These are phyloP conservation scores for Lordiphosa stackelbergi DNA, from an alignment of 1,140 invertebrate genomes.

Conservation along the genomic window DNA sequence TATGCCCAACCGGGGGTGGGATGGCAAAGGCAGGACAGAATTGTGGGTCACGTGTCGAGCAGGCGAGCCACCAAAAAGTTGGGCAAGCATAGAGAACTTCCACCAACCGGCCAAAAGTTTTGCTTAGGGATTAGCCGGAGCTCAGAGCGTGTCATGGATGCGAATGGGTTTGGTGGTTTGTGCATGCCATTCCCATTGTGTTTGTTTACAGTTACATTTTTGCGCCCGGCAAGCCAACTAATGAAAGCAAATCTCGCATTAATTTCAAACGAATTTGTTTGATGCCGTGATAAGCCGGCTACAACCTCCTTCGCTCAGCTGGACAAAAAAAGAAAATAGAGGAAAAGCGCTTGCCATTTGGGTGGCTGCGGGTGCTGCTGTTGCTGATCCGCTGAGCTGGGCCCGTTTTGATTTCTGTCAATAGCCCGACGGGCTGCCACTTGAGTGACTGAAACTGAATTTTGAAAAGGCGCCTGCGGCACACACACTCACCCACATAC, in stretches of 20 bases:
- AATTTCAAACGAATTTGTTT: conserved; percentile 77
- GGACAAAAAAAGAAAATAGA: conserved; percentile 16
- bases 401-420: conserved; percentile 69
- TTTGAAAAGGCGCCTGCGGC: conserved; percentile 57
- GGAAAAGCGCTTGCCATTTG: conserved; percentile 61
- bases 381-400: conserved; percentile 26
- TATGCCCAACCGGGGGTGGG: conserved; percentile 18
- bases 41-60: conserved; percentile 44
- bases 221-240: conserved; percentile 60
- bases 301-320: conserved; percentile 24
- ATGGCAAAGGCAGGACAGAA: no score
- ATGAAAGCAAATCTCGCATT: conserved; percentile 76
- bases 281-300: conserved; percentile 73
- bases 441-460: conserved; percentile 67
- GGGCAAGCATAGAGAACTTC: conserved; percentile 39
- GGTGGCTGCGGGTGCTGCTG: conserved; percentile 20
- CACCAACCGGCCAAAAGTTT: conserved; percentile 50
- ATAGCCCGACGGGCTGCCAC: conserved; percentile 67
- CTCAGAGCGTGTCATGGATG: conserved; percentile 41
- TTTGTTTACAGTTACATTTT: conserved; percentile 66
- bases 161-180: conserved; percentile 49
- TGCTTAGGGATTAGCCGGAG: conserved; percentile 64
- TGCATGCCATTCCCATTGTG: conserved; percentile 40
- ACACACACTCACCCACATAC: conserved; percentile 13
- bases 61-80: conserved; percentile 32